phyloP scores from a whole-genome alignment of 2,797 vertebrate genomes.

The Peromyscus attwateri region DNA sequence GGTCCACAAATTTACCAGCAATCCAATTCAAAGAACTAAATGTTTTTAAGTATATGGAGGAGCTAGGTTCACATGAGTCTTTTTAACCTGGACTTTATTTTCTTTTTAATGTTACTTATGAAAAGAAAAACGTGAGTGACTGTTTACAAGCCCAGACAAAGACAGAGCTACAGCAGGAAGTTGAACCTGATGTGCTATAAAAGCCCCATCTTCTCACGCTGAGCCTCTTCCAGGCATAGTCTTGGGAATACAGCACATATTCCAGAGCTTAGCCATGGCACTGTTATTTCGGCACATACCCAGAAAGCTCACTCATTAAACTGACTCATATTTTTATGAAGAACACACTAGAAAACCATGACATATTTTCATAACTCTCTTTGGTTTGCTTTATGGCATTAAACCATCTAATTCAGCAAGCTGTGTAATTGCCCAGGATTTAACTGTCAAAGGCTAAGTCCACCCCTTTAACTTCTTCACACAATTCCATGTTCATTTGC shows the following conservation, averaged over 20 bases:
- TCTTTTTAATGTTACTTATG: conserved; percentile 59
- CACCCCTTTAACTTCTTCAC: conserved; percentile 30
- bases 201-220: background rate
- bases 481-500: background rate
- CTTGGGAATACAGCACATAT: background rate
- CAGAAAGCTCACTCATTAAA: conserved; percentile 13
- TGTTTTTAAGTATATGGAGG: background rate
- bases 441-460: conserved; percentile 41
- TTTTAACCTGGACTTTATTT: conserved; percentile 42
- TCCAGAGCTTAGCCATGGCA: conserved; percentile 22
- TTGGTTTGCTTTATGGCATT: conserved; percentile 34
- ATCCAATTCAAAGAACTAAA: conserved; percentile 55
- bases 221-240: background rate
- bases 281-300: background rate
- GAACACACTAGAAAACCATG: conserved; percentile 14
- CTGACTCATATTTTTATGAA: conserved; percentile 20
- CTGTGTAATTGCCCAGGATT: conserved; percentile 25
- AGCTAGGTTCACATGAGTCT: background rate
- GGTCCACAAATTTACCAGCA: conserved; percentile 26
- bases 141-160: background rate
- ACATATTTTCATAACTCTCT: conserved; percentile 27
- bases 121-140: background rate
- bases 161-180: background rate
- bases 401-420: conserved; percentile 42
- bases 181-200: background rate